These are phyloP conservation scores for Empis stercorea DNA, from an alignment of 2,888 invertebrate genomes.

Conservation along the genomic window DNA sequence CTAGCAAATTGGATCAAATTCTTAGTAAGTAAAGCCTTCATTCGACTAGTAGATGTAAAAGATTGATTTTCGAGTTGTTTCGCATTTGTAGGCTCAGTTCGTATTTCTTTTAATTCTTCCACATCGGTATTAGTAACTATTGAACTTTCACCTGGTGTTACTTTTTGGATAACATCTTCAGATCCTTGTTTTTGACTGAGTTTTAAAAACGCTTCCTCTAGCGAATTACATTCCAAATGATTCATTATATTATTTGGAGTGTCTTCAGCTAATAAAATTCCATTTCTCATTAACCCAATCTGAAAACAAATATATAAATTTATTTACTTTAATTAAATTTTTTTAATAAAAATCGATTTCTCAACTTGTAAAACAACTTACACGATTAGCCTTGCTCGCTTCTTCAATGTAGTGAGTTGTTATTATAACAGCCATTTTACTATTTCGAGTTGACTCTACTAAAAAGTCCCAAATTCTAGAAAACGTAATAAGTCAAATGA, in stretches of 20 bases:
- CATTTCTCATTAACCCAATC: constrained; percentile 85
- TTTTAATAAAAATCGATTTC: no score
- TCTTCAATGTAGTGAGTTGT: constrained; percentile 95
- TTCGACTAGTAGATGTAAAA: constrained; percentile 30
- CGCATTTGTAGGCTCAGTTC: constrained; percentile 13
- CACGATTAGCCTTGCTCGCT: constrained; percentile 66
- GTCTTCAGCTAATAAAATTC: constrained; percentile 73
- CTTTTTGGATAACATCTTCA: constrained; percentile 19
- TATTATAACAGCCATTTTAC: constrained; percentile 70
- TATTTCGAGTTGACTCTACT: constrained; percentile 52
- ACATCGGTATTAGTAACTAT: constrained; percentile 15
- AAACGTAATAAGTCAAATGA: not conserved
- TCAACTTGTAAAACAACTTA: constrained; percentile 31
- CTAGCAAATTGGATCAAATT: constrained; percentile 55
- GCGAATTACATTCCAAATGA: constrained; percentile 52
- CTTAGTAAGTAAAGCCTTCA: constrained; percentile 55
- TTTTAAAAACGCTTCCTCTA: constrained; percentile 81
- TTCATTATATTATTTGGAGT: constrained; percentile 61
- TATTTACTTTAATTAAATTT: no score
- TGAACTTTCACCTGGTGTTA: not conserved
- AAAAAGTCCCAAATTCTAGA: constrained; percentile 80
- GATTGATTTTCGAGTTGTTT: constrained; percentile 7
- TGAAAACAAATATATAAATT: no score
- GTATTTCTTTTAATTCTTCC: constrained; percentile 15
- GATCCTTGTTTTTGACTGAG: constrained; percentile 48